phyloP scores from a whole-genome alignment of 1,140 invertebrate genomes.

The Macrobrachium rosenbergii region DNA sequence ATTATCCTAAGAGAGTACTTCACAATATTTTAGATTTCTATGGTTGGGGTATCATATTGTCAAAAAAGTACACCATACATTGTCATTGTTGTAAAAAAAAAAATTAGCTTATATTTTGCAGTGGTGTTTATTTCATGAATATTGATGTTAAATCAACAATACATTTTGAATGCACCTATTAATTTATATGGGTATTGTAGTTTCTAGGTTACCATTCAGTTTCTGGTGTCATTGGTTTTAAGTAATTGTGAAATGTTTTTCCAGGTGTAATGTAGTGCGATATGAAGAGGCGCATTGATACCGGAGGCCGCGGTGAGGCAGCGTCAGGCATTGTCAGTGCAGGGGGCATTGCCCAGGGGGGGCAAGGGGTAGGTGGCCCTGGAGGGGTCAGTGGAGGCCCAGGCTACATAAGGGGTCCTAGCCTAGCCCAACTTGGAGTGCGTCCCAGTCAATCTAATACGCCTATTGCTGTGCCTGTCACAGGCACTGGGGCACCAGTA shows the following conservation, averaged over 20 bases:
- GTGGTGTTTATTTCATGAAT: no score
- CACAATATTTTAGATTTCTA: no score
- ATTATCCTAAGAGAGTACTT: no score
- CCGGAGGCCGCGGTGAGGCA: slow-evolving; percentile 57
- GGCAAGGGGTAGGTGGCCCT: slow-evolving; percentile 50
- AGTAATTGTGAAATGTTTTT: slow-evolving; percentile 9
- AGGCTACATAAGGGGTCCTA: slow-evolving; percentile 46
- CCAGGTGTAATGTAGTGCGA: slow-evolving; percentile 62
- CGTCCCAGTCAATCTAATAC: slow-evolving; percentile 42
- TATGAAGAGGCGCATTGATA: slow-evolving; percentile 59
- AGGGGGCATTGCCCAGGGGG: slow-evolving; percentile 56
- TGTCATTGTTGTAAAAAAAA: no score
- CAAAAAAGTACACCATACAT: no score
- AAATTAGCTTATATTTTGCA: no score
- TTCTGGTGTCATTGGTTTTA: no score
- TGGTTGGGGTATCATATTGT: no score
- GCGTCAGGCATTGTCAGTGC: slow-evolving; percentile 58
- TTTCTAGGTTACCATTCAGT: no score
- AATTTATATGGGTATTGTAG: no score
- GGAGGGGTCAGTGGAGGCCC: slow-evolving; percentile 40
- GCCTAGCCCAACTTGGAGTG: slow-evolving; percentile 42
- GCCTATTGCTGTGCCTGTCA: background rate
- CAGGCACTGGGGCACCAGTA: slow-evolving; percentile 17
- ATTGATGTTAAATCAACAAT: no score
- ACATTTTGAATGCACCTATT: no score